Evolutionary conservation across 1,140 invertebrate genomes (phyloP), one percentile per base, ranked within the genome.

Genomic region (Platyura marginata): DNA sequence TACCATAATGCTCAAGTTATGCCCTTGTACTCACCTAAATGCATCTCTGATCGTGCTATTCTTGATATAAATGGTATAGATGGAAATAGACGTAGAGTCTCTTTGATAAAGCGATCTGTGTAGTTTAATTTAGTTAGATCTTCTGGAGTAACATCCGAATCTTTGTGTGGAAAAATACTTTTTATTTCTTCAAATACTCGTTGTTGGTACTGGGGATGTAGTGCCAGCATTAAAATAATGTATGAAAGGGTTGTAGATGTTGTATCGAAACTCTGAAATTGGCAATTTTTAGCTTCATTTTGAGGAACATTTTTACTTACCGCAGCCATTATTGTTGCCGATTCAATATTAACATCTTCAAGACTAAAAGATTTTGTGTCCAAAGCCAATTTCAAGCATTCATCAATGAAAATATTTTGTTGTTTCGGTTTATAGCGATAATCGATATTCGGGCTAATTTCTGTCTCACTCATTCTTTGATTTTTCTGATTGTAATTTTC

Each of bases 91-190:
- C 62, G 51, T 55, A 63, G 58, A 0, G 57, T 56, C 40, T 64
- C 62, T 42, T 62, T 63, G 11, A 64, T 52, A 2, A 63, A 59
- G 40, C 60, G 49, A 25, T 64, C 62, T 33, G 60, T 46, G 35
- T 56, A 59, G 25, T 61, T 50, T 55, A 64, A 55, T 44, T 58
- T 54, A 35, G 49, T 47, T 20, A 64, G 32, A 39, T 63, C 60
- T 20, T 61, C 58, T 42, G 19, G 3, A 3, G 20, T 9, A 18
- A 38, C 18, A 3, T 18, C 40, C 42, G 8, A 19, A 33, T 46
- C 20, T 15, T n/a, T 32, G 15, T 19, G n/a, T 3, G 22, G 29
- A 33, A 25, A 43, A 39, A 21, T 43, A 11, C 5, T 6, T 3
- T 36, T 11, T 3, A 45, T 23, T 29, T 45, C 44, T 19, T 36